A percentile compares a stretch with the other conserved stretches of the same genome.
These are phyloP conservation scores for Keiferia lycopersicella DNA, from an alignment of 2,888 invertebrate genomes.

Conservation along the genomic window DNA sequence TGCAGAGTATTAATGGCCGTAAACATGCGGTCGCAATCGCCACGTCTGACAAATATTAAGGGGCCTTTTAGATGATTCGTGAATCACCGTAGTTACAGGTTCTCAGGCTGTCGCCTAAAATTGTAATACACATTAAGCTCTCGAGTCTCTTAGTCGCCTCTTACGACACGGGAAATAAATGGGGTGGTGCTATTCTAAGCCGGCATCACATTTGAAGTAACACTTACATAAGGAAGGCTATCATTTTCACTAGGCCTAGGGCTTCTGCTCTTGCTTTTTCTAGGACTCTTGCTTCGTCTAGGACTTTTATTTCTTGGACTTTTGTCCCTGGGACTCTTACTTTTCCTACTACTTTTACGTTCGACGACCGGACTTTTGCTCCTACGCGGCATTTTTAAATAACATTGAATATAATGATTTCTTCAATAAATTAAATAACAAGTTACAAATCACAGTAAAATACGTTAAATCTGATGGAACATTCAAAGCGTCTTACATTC, in stretches of 20 bases:
- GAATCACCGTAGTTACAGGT: too few species aligned
- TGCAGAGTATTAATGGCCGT: too few species aligned
- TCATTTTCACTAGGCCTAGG: not conserved
- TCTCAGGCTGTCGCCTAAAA: too few species aligned
- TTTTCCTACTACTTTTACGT: not conserved
- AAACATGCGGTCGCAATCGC: too few species aligned
- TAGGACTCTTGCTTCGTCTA: not conserved
- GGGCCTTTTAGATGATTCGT: too few species aligned
- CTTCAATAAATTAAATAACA: not conserved
- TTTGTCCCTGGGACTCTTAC: conserved; percentile 2
- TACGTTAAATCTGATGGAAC: not conserved
- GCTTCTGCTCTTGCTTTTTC: not conserved
- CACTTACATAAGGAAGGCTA: not conserved
- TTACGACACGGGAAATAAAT: too few species aligned
- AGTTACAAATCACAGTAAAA: too few species aligned
- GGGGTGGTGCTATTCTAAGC: too few species aligned
- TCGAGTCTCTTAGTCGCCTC: too few species aligned
- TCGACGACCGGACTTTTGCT: conserved; percentile 8
- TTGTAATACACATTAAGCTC: too few species aligned
- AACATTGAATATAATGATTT: not conserved
- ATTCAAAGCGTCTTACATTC: not conserved
- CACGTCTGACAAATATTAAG: too few species aligned
- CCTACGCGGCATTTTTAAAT: conserved; percentile 12
- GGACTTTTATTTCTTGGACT: not conserved
- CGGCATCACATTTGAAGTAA: too few species aligned